Evolutionary conservation across 2,888 invertebrate species (phyloP), one percentile per base, ranked within the genome.

Genomic region (Trissolcus japonicus): DNA sequence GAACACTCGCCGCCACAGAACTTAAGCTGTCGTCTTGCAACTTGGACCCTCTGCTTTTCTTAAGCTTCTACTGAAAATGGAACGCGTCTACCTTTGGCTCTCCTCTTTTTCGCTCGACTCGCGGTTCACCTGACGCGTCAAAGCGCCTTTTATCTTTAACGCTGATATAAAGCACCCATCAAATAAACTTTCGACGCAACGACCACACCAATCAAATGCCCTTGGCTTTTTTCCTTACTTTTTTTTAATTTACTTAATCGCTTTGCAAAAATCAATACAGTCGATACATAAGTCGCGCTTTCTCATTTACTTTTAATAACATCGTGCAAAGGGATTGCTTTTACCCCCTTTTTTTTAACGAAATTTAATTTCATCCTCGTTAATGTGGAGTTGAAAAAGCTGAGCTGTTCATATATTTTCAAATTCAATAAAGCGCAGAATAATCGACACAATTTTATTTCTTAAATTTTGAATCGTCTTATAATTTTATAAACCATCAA

Each of bases 41-140:
- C 54, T 80, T 79, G 9, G 69, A 76, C 81, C 80, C 80, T n/a
- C 16, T 46, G 9, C 73, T 63, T 65, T 81, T 80, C 69, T 81
- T 80, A 61, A 78, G 69, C 17, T 48, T 71, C 69, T 41, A 65
- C 80, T 80, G 62, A 48, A 73, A 73, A 68, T 48, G 53, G 54
- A 41, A 68, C 48, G 56, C 63, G 50, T 65, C 69, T 62, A 62
- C 57, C 48, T 68, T 59, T 19, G 41, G 21, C 48, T 62, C 41
- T 19, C 29, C 17, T 57, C 17, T 60, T 73, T 72, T 75, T 59
- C 56, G 17, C 4, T n/a, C 46, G 19, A 7, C 21, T 50, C 59
- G 69, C 55, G 65, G 65, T 69, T 76, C 66, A 51, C 71, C 61
- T 71, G 46, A 55, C 66, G 68, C 48, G 50, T 76, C 56, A 60